These are phyloP conservation scores for Hoplodrina blanda DNA, from an alignment of 2,888 invertebrate species.

Conservation along the genomic window DNA sequence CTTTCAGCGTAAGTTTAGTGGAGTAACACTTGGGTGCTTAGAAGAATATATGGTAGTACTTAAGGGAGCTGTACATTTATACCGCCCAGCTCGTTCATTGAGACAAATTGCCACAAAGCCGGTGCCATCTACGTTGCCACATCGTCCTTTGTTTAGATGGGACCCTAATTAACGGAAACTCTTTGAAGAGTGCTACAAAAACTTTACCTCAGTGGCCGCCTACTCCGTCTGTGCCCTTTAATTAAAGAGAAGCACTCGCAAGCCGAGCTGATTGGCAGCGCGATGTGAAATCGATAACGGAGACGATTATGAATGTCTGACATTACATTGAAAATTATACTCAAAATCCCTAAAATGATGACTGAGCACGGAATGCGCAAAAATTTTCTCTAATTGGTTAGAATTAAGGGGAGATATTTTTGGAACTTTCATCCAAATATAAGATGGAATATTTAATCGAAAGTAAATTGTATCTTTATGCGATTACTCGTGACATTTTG, in stretches of 20 bases:
- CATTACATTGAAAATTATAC: slow-evolving; percentile 57
- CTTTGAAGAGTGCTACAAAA: slow-evolving; percentile 75
- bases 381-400: slow-evolving; percentile 49
- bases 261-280: slow-evolving; percentile 58
- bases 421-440: slow-evolving; percentile 42
- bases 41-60: slow-evolving; percentile 60
- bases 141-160: slow-evolving; percentile 72
- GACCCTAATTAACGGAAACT: slow-evolving; percentile 75
- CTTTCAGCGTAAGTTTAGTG: slow-evolving; percentile 47
- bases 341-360: slow-evolving; percentile 42
- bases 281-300: slow-evolving; percentile 63
- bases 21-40: slow-evolving; percentile 49
- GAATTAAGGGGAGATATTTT: slow-evolving; percentile 21
- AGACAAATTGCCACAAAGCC: slow-evolving; percentile 64
- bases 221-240: slow-evolving; percentile 64
- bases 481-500: slow-evolving; percentile 56
- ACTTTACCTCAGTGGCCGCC: slow-evolving; percentile 58
- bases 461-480: slow-evolving; percentile 42
- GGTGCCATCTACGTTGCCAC: slow-evolving; percentile 55
- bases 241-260: slow-evolving; percentile 70
- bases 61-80: slow-evolving; percentile 59
- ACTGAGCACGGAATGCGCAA: slow-evolving; percentile 25
- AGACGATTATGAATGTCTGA: slow-evolving; percentile 45
- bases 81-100: slow-evolving; percentile 63
- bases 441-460: slow-evolving; percentile 40